These are phyloP conservation scores for Cacoxenus indagator DNA, from an alignment of 2,888 invertebrate species.

Conservation along the genomic window DNA sequence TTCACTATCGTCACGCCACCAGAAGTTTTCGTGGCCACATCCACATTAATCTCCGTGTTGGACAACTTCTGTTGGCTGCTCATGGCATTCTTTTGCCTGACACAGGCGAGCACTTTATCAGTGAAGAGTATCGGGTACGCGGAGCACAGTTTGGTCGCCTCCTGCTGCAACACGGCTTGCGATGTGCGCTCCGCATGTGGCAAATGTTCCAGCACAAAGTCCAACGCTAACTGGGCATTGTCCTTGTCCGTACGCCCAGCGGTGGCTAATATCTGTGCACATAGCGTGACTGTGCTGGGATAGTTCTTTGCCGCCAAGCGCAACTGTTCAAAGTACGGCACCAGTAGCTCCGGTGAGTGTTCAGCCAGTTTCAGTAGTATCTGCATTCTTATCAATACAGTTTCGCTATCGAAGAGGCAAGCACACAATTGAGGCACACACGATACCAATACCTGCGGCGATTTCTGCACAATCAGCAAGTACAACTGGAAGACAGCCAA, in stretches of 20 bases:
- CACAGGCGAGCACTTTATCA: slow-evolving; percentile 82
- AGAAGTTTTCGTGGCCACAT: slow-evolving; percentile 80
- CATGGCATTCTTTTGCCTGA: slow-evolving; percentile 76
- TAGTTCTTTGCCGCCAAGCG: slow-evolving; percentile 78
- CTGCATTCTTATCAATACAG: slow-evolving; percentile 78
- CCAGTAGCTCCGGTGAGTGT: slow-evolving; percentile 78
- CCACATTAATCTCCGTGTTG: slow-evolving; percentile 62
- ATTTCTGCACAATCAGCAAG: slow-evolving; percentile 84
- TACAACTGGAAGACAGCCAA: slow-evolving; percentile 87
- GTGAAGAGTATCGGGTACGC: slow-evolving; percentile 85
- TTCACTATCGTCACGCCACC: slow-evolving; percentile 86
- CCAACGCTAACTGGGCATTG: slow-evolving; percentile 84
- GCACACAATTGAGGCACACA: slow-evolving; percentile 87
- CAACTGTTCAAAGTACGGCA: slow-evolving; percentile 80
- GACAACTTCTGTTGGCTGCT: slow-evolving; percentile 67
- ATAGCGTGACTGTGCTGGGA: slow-evolving; percentile 77
- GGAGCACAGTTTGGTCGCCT: slow-evolving; percentile 85
- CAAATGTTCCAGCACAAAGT: slow-evolving; percentile 84
- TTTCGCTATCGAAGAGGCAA: slow-evolving; percentile 76
- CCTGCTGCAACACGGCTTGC: slow-evolving; percentile 82
- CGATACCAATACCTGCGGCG: slow-evolving; percentile 80
- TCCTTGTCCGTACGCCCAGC: slow-evolving; percentile 83
- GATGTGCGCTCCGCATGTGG: slow-evolving; percentile 79
- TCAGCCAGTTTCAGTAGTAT: slow-evolving; percentile 83
- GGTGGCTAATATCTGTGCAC: slow-evolving; percentile 80